Evolutionary conservation across 2,797 vertebrate species (phyloP).

Genomic region (Coilia nasus): DNA sequence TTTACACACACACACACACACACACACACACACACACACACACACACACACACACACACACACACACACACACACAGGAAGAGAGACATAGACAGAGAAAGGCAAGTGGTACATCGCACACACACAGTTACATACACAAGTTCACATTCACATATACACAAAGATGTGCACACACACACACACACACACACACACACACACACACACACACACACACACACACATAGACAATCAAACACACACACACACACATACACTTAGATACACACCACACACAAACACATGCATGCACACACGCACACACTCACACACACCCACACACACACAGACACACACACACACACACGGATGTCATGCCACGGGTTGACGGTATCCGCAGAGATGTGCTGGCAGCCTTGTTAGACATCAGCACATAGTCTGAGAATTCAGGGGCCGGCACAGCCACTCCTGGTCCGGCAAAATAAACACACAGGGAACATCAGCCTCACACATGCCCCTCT

Average conservation of each 20-base stretch:
- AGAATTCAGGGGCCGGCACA: conserved; percentile 37
- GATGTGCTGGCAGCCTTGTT: conserved; percentile 2
- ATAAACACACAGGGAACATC: conserved; percentile 31
- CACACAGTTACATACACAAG: neutral
- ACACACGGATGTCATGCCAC: neutral
- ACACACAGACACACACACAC: conserved; percentile 20
- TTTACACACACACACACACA: neutral
- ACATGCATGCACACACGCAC: neutral
- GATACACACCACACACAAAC: neutral
- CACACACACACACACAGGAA: neutral
- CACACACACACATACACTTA: neutral
- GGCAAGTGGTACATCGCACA: too few relatives aligned
- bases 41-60: neutral
- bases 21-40: neutral
- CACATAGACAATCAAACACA: neutral
- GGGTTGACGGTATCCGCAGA: conserved; percentile 11
- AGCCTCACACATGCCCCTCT: neutral
- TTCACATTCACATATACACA: neutral
- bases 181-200: neutral
- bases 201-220: neutral
- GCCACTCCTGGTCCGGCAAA: neutral
- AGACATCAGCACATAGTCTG: conserved; percentile 48
- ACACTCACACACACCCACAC: neutral
- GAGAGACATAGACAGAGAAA: too few relatives aligned
- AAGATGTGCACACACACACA: neutral